Evolutionary conservation across 2,113 vertebrate genomes (phyloP).

Genomic region (Eira barbara): DNA sequence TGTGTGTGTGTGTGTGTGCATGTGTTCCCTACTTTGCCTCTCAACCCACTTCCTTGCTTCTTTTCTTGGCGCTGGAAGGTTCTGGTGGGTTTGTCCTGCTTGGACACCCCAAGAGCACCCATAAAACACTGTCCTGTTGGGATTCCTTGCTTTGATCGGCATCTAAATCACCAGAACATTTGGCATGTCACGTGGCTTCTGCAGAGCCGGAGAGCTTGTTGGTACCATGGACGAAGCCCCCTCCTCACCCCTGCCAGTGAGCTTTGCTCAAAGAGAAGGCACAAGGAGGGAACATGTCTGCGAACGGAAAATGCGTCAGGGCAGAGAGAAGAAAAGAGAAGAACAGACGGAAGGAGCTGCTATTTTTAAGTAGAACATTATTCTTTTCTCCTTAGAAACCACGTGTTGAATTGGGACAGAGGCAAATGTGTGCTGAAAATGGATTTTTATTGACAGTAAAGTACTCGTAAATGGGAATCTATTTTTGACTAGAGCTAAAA

Average conservation of each 20-base stretch:
- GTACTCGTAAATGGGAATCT: not conserved
- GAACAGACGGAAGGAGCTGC: not conserved
- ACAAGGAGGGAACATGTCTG: not conserved
- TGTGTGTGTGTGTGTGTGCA: too few relatives aligned
- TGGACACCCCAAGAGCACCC: too few relatives aligned
- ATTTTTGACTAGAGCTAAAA: slow-evolving; percentile 42
- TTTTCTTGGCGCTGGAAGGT: rapidly evolving
- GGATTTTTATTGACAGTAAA: slow-evolving; percentile 43
- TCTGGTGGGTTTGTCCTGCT: not conserved
- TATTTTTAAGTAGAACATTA: slow-evolving; percentile 54
- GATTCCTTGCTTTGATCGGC: not conserved
- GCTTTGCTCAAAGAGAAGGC: not conserved
- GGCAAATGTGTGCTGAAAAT: slow-evolving; percentile 21
- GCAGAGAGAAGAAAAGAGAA: not conserved
- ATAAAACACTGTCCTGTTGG: rapidly evolving
- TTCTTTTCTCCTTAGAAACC: slow-evolving; percentile 31
- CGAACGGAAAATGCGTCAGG: rapidly evolving
- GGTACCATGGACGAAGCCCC: rapidly evolving
- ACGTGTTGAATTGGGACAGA: slow-evolving; percentile 9
- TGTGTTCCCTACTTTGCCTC: rapidly evolving
- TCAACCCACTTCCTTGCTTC: too few relatives aligned
- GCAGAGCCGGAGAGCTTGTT: too few relatives aligned
- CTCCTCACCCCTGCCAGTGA: not conserved
- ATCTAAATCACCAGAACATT: too few relatives aligned
- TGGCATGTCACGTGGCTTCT: not conserved